Evolutionary conservation across 1,140 invertebrate species (phyloP).

Genomic region (Rhizoglyphus robini): DNA sequence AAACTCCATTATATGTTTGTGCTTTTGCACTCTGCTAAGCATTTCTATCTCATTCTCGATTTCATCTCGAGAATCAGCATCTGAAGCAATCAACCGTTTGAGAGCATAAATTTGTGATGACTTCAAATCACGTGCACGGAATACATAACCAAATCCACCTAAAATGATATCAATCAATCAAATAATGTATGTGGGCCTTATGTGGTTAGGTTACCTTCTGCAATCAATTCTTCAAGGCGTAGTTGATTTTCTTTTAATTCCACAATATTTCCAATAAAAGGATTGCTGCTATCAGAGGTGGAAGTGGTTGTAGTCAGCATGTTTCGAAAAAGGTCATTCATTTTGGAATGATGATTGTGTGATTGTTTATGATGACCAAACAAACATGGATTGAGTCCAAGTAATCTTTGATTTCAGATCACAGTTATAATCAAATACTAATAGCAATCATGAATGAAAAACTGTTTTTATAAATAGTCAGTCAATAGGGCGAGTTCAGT

Average conservation of each 20-base stretch:
- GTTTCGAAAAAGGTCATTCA: slow-evolving; percentile 8
- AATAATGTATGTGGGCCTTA: background rate
- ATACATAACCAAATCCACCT: slow-evolving; percentile 25
- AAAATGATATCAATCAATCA: background rate
- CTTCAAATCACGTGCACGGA: slow-evolving; percentile 19
- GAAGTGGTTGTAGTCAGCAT: background rate
- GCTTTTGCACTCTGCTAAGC: slow-evolving; percentile 18
- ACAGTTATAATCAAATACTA: too few relatives aligned
- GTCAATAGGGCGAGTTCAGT: too few relatives aligned
- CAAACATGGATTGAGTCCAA: too few relatives aligned
- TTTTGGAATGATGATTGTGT: background rate
- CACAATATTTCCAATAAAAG: slow-evolving; percentile 70
- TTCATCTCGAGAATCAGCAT: slow-evolving; percentile 22
- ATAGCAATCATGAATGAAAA: too few relatives aligned
- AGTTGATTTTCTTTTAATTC: slow-evolving; percentile 78
- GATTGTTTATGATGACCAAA: background rate
- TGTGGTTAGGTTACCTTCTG: slow-evolving; percentile 57
- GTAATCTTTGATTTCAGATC: too few relatives aligned
- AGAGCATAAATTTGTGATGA: slow-evolving; percentile 19
- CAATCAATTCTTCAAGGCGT: slow-evolving; percentile 72
- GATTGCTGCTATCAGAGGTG: background rate
- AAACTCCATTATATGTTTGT: slow-evolving; percentile 25
- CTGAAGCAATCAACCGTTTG: slow-evolving; percentile 21
- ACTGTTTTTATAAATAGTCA: too few relatives aligned
- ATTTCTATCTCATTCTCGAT: slow-evolving; percentile 25